Base-by-base conservation (phyloP, 2,888 invertebrate species). In the Pristionchus exspectatus region DNA sequence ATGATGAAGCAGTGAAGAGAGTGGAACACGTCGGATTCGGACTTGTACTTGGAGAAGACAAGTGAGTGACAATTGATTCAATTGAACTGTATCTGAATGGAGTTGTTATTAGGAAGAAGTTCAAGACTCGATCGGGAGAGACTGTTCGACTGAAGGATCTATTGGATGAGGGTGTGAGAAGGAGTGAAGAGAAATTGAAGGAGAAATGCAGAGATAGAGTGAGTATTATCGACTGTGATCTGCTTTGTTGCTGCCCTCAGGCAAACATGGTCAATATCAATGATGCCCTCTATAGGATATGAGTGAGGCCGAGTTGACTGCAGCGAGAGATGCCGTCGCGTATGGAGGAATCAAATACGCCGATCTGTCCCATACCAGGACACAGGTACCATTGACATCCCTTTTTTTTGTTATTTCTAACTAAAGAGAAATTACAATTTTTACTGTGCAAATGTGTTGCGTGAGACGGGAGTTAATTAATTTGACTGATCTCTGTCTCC, bases 311-410 rank as follows among this genome's bases (percentile, higher is more conserved):
- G 94, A 95, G 89, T 66, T 94, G 89, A 77, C 83, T 4, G 92
- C 92, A 4, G 94, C 94, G 7, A 84, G 92, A 30, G 94, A 98
- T 96, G 97, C 98, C 0, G 97, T 99, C 0, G 99, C 99, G 0
- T 99, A 98, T 95, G 98, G 99, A 9, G 99, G 99, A 95, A 98
- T 99, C 90, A 99, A 98, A 95, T 99, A 99, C 95, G 97, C 99
- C 9, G 99, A 99, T 96, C 96, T 99, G 85, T 97, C 97, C 24
- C 98, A 98, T 95, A 98, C 98, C 95, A 96, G 98, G 91, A 97
- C 97, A 90, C 97, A 97, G 81, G 88, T 90, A 44, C 24, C 50
- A 3, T 21, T n/a, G 44, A 16, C 2, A 7, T 87, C 27, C 63
- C 21, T 33, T 16, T 14, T 38, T 81, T 24, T 81, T 81, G 21